Evolutionary conservation across 2,888 invertebrate species (phyloP), one percentile per base, ranked within the genome.

Genomic region (Acleris holmiana): DNA sequence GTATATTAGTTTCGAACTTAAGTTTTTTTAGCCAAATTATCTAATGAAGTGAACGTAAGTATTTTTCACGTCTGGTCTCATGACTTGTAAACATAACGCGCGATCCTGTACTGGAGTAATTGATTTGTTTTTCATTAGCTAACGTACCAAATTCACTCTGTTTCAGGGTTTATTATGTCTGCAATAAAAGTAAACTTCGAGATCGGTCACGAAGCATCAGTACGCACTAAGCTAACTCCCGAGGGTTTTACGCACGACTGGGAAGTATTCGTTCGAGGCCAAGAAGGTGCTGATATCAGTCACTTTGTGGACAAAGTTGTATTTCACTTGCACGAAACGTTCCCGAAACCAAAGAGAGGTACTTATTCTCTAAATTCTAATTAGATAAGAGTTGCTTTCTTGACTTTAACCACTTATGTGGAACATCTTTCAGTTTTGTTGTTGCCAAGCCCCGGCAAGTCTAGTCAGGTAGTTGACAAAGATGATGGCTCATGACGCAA

Each of bases 221-320:
- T 98, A 74, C 95, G 97, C 78, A 94, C 95, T 60, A 96, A 97
- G 83, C 95, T 95, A 76, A 97, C 98, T 15, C 94, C 95, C 21
- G 97, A 98, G 84, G 98, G 98, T 53, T 98, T 97, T 84, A 99
- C 99, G 73, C 99, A 99, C 91, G 99, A 99, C 86, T 99, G 99
- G 99, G 97, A 97, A 86, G 96, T 99, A 60, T 99, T 96, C 91
- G 97, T 99, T 21, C 94, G 97, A 79, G 98, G 98, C 61, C 95
- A 95, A 72, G 97, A 98, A 80, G 96, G 96, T 74, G 95, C 96
- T 71, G 96, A 97, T 80, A 97, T 99, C 76, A 95, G 97, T 78
- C 95, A 96, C 83, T 99, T 97, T 93, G 95, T 99, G 63, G 98
- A 99, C 68, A 98, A 97, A 94, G 96, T 97, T 69, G 96, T 98